These are phyloP conservation scores for Suillia variegata DNA, from an alignment of 2,888 invertebrate species.

Conservation along the genomic window DNA sequence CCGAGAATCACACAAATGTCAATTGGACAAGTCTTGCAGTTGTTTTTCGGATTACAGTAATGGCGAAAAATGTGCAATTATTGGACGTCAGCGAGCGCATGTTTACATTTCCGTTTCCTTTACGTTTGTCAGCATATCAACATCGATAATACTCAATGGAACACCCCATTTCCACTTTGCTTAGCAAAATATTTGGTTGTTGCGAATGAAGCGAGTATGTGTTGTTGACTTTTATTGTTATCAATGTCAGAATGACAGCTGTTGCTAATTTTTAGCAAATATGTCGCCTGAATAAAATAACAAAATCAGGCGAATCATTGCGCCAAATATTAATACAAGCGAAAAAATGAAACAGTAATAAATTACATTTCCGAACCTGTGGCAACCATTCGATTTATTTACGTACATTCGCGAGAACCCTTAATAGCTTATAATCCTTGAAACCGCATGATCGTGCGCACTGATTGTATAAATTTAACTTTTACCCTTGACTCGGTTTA, in stretches of 20 bases:
- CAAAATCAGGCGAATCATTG: background rate
- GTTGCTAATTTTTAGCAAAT: conserved; percentile 3
- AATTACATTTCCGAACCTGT: background rate
- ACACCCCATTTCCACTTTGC: background rate
- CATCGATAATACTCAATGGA: too few relatives aligned
- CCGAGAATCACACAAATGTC: background rate
- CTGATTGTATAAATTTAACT: background rate
- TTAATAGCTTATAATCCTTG: background rate
- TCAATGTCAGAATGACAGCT: background rate
- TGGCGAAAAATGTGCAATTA: background rate
- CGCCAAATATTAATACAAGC: background rate
- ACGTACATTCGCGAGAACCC: too few relatives aligned
- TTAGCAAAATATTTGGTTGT: background rate
- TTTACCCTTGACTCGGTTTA: background rate
- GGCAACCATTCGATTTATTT: too few relatives aligned
- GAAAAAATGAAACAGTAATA: background rate
- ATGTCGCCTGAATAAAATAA: background rate
- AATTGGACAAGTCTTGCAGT: background rate
- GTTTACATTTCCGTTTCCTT: background rate
- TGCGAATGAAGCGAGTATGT: background rate
- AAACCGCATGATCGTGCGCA: background rate
- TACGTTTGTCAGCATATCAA: background rate
- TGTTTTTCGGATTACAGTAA: background rate
- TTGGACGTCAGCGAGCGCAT: background rate
- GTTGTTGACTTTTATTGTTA: background rate